Conservation (phyloP, 2,113 vertebrate species). For the Limanda limanda region DNA sequence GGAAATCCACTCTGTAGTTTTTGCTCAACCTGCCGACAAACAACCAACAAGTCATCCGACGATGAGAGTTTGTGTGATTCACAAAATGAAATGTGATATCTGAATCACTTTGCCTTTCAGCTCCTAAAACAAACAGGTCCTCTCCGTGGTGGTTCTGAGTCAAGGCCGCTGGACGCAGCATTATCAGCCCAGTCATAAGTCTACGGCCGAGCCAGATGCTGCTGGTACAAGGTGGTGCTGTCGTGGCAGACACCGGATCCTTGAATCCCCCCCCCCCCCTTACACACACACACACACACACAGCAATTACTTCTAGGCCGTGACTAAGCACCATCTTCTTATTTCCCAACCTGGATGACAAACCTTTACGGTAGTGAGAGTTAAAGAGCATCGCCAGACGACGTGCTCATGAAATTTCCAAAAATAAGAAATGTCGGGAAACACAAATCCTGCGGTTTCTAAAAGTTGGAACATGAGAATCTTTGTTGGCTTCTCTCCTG, state of each 20-base stretch:
- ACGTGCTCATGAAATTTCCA: constrained; percentile 24
- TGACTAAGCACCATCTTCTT: constrained; percentile 62
- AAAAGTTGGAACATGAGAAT: neutral
- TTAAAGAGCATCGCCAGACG: constrained; percentile 41
- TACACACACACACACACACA: neutral
- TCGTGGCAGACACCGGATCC: constrained; percentile 41
- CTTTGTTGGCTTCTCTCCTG: constrained; percentile 21
- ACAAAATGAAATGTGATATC: neutral
- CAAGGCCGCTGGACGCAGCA: neutral
- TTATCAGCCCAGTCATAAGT: constrained; percentile 24
- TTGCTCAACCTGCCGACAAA: neutral
- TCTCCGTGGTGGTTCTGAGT: constrained; percentile 39
- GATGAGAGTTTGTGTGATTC: constrained; percentile 6
- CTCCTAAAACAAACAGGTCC: constrained; percentile 2
- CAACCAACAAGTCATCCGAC: neutral
- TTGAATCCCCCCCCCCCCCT: constrained; percentile 4
- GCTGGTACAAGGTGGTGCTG: constrained; percentile 23
- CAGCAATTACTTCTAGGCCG: constrained; percentile 57
- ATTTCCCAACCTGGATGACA: constrained; percentile 61
- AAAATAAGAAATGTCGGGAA: constrained; percentile 38
- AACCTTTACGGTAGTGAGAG: constrained; percentile 20
- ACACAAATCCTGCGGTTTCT: constrained; percentile 23
- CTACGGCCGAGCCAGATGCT: constrained; percentile 8
- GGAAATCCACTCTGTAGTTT: too few relatives aligned
- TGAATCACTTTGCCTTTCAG: constrained; percentile 20